A percentile compares a stretch with the other conserved stretches of the same genome.
These are phyloP conservation scores for Karalla daura DNA, from an alignment of 2,797 vertebrate species.

Conservation along the genomic window DNA sequence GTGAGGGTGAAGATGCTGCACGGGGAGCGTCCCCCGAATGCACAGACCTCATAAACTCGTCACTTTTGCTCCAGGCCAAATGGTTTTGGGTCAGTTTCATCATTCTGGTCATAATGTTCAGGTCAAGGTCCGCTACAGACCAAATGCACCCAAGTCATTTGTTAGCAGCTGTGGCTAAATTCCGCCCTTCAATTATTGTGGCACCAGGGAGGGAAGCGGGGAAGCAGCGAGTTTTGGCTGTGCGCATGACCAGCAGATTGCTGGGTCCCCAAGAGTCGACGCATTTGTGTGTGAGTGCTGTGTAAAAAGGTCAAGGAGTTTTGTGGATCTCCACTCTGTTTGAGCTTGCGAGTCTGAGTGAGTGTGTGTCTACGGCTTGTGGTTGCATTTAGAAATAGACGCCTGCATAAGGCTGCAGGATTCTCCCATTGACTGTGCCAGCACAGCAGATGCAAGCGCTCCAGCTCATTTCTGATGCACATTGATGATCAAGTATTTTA, in stretches of 20 bases:
- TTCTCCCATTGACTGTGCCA: conserved; percentile 26
- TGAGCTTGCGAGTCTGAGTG: conserved; percentile 7
- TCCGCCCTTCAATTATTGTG: conserved; percentile 78
- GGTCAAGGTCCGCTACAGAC: conserved; percentile 66
- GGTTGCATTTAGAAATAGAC: conserved; percentile 46
- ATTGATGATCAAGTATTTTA: background rate
- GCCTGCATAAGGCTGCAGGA: conserved; percentile 17
- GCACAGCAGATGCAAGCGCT: background rate
- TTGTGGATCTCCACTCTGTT: conserved; percentile 23
- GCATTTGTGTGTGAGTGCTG: conserved; percentile 28
- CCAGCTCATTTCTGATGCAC: conserved; percentile 1
- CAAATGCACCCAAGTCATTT: conserved; percentile 58
- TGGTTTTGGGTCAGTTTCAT: conserved; percentile 65
- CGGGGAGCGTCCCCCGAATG: background rate
- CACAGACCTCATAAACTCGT: conserved; percentile 20
- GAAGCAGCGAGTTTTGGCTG: conserved; percentile 55
- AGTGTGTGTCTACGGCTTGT: conserved; percentile 28
- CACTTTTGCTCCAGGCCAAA: conserved; percentile 24
- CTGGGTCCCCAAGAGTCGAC: conserved; percentile 44
- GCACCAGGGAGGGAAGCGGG: conserved; percentile 34
- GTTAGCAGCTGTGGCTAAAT: conserved; percentile 66
- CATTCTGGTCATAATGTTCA: conserved; percentile 58
- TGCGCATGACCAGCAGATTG: conserved; percentile 54
- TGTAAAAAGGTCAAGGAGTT: conserved; percentile 56
- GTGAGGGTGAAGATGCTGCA: background rate